Evolutionary conservation across 2,888 invertebrate species (phyloP).

Genomic region (Drosophila flavopinicola): DNA sequence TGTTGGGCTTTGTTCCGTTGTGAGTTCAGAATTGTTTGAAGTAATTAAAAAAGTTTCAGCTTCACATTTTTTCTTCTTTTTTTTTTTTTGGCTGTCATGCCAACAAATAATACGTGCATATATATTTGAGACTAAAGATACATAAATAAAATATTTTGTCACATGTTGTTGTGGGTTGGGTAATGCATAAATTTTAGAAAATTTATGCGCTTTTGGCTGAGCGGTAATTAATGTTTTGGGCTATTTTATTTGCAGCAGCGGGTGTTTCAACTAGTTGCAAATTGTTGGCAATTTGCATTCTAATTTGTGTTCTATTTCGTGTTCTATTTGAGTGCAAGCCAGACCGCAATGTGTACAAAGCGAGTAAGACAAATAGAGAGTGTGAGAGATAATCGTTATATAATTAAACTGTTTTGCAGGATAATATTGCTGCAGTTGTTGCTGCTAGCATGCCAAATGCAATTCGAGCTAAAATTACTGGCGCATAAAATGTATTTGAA

Average conservation of each 20-base stretch:
- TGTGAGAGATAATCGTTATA: background rate
- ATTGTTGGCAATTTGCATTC: constrained; percentile 14
- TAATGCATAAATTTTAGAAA: constrained; percentile 10
- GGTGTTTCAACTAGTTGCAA: constrained; percentile 22
- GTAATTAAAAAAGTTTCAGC: constrained; percentile 58
- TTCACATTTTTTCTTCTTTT: background rate
- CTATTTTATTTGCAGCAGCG: constrained; percentile 2
- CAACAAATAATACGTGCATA: constrained; percentile 18
- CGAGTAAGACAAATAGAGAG: background rate
- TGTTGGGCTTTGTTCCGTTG: constrained; percentile 17
- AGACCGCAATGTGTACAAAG: constrained; percentile 14
- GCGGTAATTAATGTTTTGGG: constrained; percentile 36
- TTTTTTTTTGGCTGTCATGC: constrained; percentile 14
- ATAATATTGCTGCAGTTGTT: background rate
- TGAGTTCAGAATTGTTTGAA: constrained; percentile 42
- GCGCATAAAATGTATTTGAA: background rate
- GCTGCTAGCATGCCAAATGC: background rate
- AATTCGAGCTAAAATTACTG: background rate
- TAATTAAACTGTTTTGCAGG: background rate
- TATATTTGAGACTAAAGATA: constrained; percentile 1
- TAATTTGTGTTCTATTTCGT: background rate
- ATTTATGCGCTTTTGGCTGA: constrained; percentile 29
- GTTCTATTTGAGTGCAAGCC: constrained; percentile 4
- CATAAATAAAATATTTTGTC: constrained; percentile 23
- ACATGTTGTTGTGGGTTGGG: background rate